Evolutionary conservation across 1,140 invertebrate genomes (phyloP), one percentile per base, ranked within the genome.

Genomic region (Leptopilina boulardi): DNA sequence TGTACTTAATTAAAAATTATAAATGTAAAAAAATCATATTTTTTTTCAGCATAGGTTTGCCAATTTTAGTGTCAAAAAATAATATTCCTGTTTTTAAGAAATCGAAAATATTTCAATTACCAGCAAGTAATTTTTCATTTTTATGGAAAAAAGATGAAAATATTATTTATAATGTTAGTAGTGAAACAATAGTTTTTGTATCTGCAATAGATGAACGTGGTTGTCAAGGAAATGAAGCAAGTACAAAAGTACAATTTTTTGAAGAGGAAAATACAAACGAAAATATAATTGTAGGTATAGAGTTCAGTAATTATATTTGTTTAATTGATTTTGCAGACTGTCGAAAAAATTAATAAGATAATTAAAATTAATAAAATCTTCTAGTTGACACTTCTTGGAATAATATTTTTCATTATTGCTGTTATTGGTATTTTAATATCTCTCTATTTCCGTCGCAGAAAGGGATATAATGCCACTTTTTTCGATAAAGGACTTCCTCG

Each of bases 21-120:
- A 70, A 59, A 30, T 56, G 19, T 13, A 18, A 21, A 74, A 38
- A 66, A 51, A 56, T n/a, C n/a, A n/a, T n/a, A n/a, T n/a, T n/a
- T 59, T 82, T 70, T 83, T 81, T 30, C 44, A 91, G 89, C 66
- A 76, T 85, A 44, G 88, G 87, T 2, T 54, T 83, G 19, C 85
- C 87, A 10, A 75, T 87, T 5, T 72, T 89, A 11, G 84, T 81
- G 23, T 87, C 87, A 19, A 87, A 83, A 74, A 86, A 79, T 56
- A 86, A 85, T 0, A 21, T 86, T 4, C 78, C 80, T 10, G 82
- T 90, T 44, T 91, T 86, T 34, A 89, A 91, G 74, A 85, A 84
- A 47, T 86, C 86, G 0, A 74, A 83, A 70, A 84, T 91, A 75
- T 77, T 78, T 54, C 76, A 75, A 0, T 79, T 85, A 6, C 54